Percentiles rank a stretch among this genome's conserved stretches.
phyloP scores from a whole-genome alignment of 2,797 vertebrate genomes.

The Hybognathus amarus region DNA sequence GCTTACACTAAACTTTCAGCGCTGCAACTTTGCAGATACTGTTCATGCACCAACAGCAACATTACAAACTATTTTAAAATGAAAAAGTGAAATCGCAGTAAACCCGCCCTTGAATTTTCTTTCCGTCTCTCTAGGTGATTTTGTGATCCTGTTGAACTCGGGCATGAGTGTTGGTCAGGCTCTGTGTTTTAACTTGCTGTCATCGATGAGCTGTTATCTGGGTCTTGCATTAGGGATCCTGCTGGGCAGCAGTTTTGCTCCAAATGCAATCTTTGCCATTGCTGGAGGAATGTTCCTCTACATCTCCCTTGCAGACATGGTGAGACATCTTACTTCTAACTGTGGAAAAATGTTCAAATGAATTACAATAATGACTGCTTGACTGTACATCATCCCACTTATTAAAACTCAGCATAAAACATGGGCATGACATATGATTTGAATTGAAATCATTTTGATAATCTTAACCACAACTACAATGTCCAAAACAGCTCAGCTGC shows the following conservation, averaged over 20 bases:
- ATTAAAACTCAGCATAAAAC: neutral
- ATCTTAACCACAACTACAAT: neutral
- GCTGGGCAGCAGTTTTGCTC: constrained; percentile 91
- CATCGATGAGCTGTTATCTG: constrained; percentile 90
- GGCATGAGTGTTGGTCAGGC: constrained; percentile 96
- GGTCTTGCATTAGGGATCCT: constrained; percentile 91
- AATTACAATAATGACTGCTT: neutral
- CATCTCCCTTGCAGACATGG: constrained; percentile 96
- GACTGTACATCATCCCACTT: neutral
- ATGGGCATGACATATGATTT: neutral
- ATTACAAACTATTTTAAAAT: too few species aligned
- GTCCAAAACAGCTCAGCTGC: neutral
- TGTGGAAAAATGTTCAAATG: constrained; percentile 8
- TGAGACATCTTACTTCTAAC: constrained; percentile 69
- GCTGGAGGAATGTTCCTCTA: constrained; percentile 99
- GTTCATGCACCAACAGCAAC: too few species aligned
- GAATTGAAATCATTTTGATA: neutral
- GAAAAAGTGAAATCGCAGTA: too few species aligned
- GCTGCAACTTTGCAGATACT: too few species aligned
- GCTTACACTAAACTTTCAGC: too few species aligned
- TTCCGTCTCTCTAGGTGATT: constrained; percentile 84
- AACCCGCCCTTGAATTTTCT: neutral
- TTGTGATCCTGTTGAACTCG: constrained; percentile 92
- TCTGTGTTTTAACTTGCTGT: constrained; percentile 92
- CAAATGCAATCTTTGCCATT: constrained; percentile 91